These are phyloP conservation scores for Ditula angustiorana DNA, from an alignment of 2,888 invertebrate genomes.

Conservation along the genomic window DNA sequence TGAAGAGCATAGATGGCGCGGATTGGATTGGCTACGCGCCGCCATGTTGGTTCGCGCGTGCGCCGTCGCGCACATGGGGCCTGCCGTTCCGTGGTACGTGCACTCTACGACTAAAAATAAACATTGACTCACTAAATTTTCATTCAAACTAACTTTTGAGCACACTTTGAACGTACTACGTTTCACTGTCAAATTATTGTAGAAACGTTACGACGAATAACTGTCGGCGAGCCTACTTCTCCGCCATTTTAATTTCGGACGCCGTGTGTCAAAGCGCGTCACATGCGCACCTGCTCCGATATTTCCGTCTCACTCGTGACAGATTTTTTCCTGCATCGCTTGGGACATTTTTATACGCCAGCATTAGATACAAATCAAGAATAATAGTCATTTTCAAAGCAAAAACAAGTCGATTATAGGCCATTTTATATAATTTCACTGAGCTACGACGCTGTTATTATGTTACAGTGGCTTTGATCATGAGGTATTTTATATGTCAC, in stretches of 20 bases:
- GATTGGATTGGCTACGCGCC: slow-evolving; percentile 68
- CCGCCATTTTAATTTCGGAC: slow-evolving; percentile 69
- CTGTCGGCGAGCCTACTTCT: slow-evolving; percentile 63
- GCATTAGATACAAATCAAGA: slow-evolving; percentile 78
- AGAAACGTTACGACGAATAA: slow-evolving; percentile 68
- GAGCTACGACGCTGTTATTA: slow-evolving; percentile 71
- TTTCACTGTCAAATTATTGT: slow-evolving; percentile 64
- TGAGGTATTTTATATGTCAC: slow-evolving; percentile 64
- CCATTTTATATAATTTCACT: slow-evolving; percentile 76
- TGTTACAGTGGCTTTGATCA: slow-evolving; percentile 69
- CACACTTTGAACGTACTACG: slow-evolving; percentile 56
- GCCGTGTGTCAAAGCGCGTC: slow-evolving; percentile 42
- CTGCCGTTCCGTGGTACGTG: slow-evolving; percentile 35
- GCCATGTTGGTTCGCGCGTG: slow-evolving; percentile 83
- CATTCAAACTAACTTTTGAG: slow-evolving; percentile 60
- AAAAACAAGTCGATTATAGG: slow-evolving; percentile 81
- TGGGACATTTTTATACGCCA: slow-evolving; percentile 74
- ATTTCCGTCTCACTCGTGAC: slow-evolving; percentile 71
- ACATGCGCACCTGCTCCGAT: slow-evolving; percentile 60
- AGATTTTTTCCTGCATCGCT: slow-evolving; percentile 65
- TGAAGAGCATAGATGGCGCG: slow-evolving; percentile 4
- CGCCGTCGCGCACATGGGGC: slow-evolving; percentile 58
- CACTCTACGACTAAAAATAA: slow-evolving; percentile 48
- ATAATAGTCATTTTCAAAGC: slow-evolving; percentile 75
- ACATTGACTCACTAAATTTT: slow-evolving; percentile 55